These are phyloP conservation scores for Oithona nana DNA, from an alignment of 2,888 invertebrate species.

Conservation along the genomic window DNA sequence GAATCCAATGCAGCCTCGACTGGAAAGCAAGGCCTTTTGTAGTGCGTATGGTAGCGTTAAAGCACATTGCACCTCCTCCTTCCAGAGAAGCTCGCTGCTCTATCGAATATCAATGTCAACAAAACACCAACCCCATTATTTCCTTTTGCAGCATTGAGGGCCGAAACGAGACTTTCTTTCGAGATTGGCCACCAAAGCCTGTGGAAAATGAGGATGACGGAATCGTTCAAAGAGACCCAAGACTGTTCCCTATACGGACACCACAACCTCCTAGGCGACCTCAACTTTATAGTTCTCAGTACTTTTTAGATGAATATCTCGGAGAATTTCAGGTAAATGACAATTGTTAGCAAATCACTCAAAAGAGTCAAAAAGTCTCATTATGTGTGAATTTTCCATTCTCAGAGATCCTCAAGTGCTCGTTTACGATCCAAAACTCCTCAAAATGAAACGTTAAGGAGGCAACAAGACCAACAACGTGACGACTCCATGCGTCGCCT, in stretches of 20 bases:
- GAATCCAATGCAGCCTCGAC: too few species aligned
- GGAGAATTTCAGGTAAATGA: too few species aligned
- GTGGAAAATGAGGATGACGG: too few species aligned
- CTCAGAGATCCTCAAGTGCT: background rate
- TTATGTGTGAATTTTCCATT: background rate
- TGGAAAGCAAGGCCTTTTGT: too few species aligned
- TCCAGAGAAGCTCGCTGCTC: too few species aligned
- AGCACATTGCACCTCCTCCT: too few species aligned
- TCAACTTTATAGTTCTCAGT: background rate
- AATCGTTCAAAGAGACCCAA: background rate
- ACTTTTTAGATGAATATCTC: background rate
- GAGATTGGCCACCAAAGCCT: background rate
- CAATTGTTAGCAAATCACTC: too few species aligned
- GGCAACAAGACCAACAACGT: slow-evolving; percentile 30
- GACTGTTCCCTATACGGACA: background rate
- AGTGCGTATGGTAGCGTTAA: too few species aligned
- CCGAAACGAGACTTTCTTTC: background rate
- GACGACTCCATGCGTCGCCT: slow-evolving; percentile 80
- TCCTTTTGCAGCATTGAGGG: background rate
- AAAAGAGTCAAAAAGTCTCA: background rate
- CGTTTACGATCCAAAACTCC: background rate
- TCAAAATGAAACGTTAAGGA: background rate
- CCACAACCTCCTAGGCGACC: background rate
- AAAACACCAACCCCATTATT: too few species aligned
- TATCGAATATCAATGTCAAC: too few species aligned